phyloP scores from a whole-genome alignment of 2,797 vertebrate species.

The Manis javanica region DNA sequence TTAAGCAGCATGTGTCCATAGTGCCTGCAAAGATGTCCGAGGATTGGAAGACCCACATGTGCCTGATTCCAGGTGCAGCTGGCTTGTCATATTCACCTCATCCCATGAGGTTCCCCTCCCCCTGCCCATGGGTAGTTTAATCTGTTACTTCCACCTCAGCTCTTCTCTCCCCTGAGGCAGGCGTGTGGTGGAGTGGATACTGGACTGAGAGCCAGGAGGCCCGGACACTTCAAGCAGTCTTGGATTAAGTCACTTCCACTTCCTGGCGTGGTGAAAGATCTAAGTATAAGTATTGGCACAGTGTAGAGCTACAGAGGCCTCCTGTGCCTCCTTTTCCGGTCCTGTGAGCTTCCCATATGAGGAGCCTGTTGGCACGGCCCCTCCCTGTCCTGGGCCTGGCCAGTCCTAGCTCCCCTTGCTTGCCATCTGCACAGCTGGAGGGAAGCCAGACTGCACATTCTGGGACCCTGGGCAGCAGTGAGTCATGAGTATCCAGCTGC shows the following conservation, averaged over 20 bases:
- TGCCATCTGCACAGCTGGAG: not conserved
- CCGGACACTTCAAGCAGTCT: not conserved
- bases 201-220: not conserved
- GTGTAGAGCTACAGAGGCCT: not conserved
- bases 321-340: not conserved
- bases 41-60: not conserved
- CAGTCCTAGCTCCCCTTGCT: not conserved
- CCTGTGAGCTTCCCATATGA: not conserved
- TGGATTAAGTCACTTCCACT: not conserved
- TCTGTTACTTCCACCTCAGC: not conserved
- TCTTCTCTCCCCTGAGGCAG: not conserved
- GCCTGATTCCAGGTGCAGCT: not conserved
- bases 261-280: not conserved
- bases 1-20: not conserved
- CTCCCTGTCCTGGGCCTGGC: not conserved
- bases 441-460: not conserved
- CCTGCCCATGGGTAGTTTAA: not conserved
- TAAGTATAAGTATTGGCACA: not conserved
- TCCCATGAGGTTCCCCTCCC: no score
- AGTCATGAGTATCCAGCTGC: not conserved
- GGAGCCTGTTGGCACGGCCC: not conserved
- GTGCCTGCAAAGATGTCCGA: not conserved
- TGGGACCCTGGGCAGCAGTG: not conserved
- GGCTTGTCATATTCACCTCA: not conserved
- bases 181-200: not conserved